Evolutionary conservation across 2,797 vertebrate genomes (phyloP), one percentile per base, ranked within the genome.

Genomic region (Gymnopithys bicolor): DNA sequence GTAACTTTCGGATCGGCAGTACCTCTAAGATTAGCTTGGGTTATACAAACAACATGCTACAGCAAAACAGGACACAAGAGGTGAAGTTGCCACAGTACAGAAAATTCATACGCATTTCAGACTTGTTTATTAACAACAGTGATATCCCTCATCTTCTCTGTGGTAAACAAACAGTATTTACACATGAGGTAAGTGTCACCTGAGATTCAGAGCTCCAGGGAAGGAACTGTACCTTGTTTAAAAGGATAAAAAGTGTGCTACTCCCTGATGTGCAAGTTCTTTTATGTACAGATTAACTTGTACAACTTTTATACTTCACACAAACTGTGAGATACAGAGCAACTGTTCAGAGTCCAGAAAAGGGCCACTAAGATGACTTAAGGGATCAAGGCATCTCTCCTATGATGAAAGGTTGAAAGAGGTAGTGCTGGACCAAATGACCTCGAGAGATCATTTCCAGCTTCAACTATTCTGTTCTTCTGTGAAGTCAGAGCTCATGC

Each of bases 191-290:
- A 58, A 22, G n/a, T 13, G 17, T 45, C 86, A 91, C n/a, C 64
- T 48, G 81, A 91, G 76, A 79, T 84, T 70, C 74, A 88, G 43
- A 87, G 52, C 88, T 83, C 81, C 56, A 74, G 64, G 84, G 76
- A 94, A 95, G 41, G 19, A 79, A 35, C 21, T 67, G 33, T 37
- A 83, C 9, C 45, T 92, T 63, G 53, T 63, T 84, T 66, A 43
- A 89, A 76, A 70, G 22, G 39, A 15, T 32, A 48, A 32, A 32
- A 55, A 32, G 58, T 4, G 35, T 46, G 33, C 35, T 84, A 74
- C 32, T 94, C 83, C 77, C 75, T 75, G 45, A 70, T 1, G 64
- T 74, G 37, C 62, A 74, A 69, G 35, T 48, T 81, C 79, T 87
- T 94, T 33, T 6, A 53, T 6, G 7, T 25, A 69, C 9, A 64